phyloP scores from a whole-genome alignment of 2,888 invertebrate genomes.

The Eupithecia subfuscata region DNA sequence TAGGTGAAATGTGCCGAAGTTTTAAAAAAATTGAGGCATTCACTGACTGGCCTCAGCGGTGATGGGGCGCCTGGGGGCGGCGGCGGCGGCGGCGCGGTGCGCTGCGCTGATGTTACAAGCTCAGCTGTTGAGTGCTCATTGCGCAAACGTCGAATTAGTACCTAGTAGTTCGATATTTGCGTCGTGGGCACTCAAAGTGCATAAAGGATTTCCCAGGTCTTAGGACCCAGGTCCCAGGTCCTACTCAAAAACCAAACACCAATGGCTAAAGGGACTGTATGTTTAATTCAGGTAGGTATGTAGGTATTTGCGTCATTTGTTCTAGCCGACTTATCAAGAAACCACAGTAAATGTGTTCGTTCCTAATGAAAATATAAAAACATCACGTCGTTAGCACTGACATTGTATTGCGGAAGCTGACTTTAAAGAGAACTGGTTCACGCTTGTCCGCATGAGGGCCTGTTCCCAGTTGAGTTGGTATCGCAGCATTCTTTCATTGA shows the following conservation, averaged over 20 bases:
- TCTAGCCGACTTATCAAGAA: not conserved
- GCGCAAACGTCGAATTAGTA: too few species aligned
- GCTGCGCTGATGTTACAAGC: too few species aligned
- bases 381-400: constrained; percentile 14
- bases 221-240: not conserved
- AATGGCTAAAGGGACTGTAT: not conserved
- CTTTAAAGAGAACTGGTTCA: constrained; percentile 17
- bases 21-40: not conserved
- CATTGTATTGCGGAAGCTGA: constrained; percentile 16
- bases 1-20: not conserved
- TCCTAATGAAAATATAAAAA: not conserved
- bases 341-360: not conserved
- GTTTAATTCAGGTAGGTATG: not conserved
- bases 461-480: constrained; percentile 8
- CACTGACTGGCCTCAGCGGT: not conserved
- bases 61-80: too few species aligned
- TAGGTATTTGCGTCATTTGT: not conserved
- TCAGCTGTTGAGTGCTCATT: too few species aligned
- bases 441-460: not conserved
- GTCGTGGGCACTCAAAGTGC: not conserved
- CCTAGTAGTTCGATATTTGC: too few species aligned
- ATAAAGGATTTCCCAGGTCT: not conserved
- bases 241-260: not conserved
- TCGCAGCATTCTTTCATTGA: constrained; percentile 24
- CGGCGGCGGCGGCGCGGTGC: too few species aligned